A percentile compares a stretch with the other conserved stretches of the same genome.
Conservation (phyloP, 2,888 invertebrate genomes). For the Cancer borealis region DNA sequence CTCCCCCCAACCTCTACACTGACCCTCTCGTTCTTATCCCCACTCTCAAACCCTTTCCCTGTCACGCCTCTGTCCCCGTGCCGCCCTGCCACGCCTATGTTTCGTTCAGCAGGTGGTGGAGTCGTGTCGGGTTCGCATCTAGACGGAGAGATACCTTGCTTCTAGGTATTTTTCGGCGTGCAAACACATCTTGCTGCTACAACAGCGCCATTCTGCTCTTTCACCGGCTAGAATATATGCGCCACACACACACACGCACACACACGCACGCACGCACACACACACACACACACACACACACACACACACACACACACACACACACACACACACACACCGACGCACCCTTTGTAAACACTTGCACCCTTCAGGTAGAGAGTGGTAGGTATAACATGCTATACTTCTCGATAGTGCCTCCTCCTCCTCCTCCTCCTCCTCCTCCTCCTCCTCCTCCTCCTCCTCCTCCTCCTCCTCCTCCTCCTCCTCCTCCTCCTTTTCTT, state of each 20-base stretch:
- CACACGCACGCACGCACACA: background rate
- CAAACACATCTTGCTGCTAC: background rate
- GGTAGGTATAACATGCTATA: background rate
- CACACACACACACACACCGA: conserved; percentile 25
- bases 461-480: background rate
- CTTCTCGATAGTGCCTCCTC: background rate
- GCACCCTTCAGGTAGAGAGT: background rate
- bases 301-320: conserved; percentile 20
- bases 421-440: background rate
- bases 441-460: too few relatives aligned
- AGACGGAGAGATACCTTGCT: background rate
- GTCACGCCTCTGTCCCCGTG: background rate
- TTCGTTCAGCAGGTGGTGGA: background rate
- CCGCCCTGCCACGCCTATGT: background rate
- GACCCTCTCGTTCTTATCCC: background rate
- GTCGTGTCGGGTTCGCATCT: background rate
- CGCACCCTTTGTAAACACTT: background rate
- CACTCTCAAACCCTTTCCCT: background rate
- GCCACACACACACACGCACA: background rate
- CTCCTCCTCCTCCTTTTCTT: background rate
- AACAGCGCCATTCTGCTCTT: background rate
- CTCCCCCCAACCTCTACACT: background rate
- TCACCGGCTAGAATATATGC: background rate
- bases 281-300: conserved; percentile 12
- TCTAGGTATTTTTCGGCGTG: background rate